Conservation (phyloP, 2,888 invertebrate species). For the Agonopterix subpropinquella region DNA sequence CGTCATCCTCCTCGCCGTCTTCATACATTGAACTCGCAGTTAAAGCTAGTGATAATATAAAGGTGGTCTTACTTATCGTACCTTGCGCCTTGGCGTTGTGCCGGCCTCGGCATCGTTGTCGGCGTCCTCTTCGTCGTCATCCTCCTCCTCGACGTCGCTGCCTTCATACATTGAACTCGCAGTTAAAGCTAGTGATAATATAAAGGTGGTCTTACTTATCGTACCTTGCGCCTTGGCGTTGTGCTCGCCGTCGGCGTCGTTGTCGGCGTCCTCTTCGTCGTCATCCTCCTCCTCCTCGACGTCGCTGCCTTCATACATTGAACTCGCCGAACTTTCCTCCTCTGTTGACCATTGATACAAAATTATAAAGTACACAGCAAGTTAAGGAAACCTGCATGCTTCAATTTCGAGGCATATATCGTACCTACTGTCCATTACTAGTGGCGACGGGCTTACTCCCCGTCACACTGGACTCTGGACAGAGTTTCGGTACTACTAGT, state of each 20-base stretch:
- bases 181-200: not conserved
- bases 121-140: slow-evolving; percentile 59
- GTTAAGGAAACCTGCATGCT: too few species aligned
- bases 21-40: slow-evolving; percentile 60
- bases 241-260: slow-evolving; percentile 61
- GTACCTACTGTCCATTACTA: too few species aligned
- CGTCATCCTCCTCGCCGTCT: too few species aligned
- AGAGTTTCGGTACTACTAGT: too few species aligned
- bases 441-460: too few species aligned
- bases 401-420: too few species aligned
- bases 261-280: slow-evolving; percentile 53
- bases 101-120: slow-evolving; percentile 72
- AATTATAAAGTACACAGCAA: too few species aligned
- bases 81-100: slow-evolving; percentile 53
- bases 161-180: slow-evolving; percentile 57
- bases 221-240: slow-evolving; percentile 52
- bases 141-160: slow-evolving; percentile 62
- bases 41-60: not conserved
- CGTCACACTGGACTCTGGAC: too few species aligned
- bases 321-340: slow-evolving; percentile 66
- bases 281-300: slow-evolving; percentile 66
- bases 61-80: slow-evolving; percentile 11
- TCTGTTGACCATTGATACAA: slow-evolving; percentile 26
- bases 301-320: slow-evolving; percentile 58
- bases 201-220: not conserved